Evolutionary conservation across 2,888 invertebrate genomes (phyloP), one percentile per base, ranked within the genome.

Genomic region (Cheilosia urbana): DNA sequence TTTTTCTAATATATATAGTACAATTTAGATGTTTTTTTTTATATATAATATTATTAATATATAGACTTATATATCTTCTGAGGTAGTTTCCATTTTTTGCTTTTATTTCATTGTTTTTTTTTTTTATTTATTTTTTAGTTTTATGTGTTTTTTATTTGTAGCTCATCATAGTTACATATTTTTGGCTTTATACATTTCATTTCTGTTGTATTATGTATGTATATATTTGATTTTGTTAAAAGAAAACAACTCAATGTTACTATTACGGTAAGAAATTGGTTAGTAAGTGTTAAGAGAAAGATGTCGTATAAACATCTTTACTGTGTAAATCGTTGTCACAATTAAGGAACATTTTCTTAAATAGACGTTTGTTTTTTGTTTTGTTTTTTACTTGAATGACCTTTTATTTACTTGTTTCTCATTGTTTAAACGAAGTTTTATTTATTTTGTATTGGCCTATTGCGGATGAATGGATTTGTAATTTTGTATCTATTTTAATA

Each of bases 281-380:
- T 55, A 81, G 76, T 68, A 76, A 62, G 76, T 77, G 65, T 85
- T 68, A 71, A 47, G 69, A 51, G 65, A 79, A 60, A 76, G 85
- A 81, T 81, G 85, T 85, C 85, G 85, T 85, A 85, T 81, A 85
- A 85, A 85, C 85, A 85, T 81, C 85, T 72, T 72, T 77, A 49
- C 68, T 62, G 80, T 81, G 85, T 85, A 85, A 77, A 85, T 85
- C 85, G 85, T 85, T 85, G 85, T 85, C 76, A 77, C 85, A 85
- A 85, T 85, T 62, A 85, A 85, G 85, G 85, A 85, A 85, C 85
- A 80, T 85, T 77, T 71, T 80, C 76, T 66, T 79, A 79, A 81
- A 77, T 81, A 72, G 65, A 77, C 21, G 19, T 49, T 57, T 51
- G 21, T 51, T 51, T 65, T n/a, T n/a, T n/a, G n/a, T n/a, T n/a